phyloP scores from a whole-genome alignment of 1,140 invertebrate genomes.

The Lamellibrachia luymesi region DNA sequence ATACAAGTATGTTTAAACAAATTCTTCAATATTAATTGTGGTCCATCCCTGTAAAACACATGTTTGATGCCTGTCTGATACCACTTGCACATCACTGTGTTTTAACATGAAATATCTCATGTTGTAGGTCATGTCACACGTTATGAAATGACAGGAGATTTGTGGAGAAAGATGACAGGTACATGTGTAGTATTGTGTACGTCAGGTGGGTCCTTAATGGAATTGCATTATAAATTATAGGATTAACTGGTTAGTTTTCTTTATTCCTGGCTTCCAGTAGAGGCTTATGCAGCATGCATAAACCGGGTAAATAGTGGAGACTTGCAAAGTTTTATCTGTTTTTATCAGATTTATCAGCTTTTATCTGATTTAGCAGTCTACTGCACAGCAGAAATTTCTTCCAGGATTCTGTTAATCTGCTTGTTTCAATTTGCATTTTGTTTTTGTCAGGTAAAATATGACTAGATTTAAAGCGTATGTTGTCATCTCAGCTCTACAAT shows the following conservation, averaged over 20 bases:
- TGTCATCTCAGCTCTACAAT: not conserved
- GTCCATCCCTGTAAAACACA: no score
- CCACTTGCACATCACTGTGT: no score
- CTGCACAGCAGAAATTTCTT: not conserved
- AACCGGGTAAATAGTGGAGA: not conserved
- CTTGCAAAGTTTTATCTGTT: no score
- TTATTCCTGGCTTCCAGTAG: not conserved
- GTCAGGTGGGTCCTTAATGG: not conserved
- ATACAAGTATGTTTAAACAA: not conserved
- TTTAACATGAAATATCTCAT: no score
- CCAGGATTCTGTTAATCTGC: not conserved
- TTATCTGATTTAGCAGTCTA: not conserved
- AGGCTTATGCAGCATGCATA: not conserved
- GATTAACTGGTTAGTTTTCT: not conserved
- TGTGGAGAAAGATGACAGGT: no score
- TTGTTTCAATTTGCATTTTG: not conserved
- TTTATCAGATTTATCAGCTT: no score
- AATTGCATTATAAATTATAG: not conserved
- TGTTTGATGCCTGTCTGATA: no score
- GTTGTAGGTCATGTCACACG: no score
- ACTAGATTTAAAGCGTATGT: no score
- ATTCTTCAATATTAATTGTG: not conserved
- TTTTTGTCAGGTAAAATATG: not conserved
- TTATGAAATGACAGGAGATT: no score
- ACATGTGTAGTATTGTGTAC: no score